Percentiles rank a stretch among this genome's conserved stretches.
Evolutionary conservation across 2,113 vertebrate genomes (phyloP).

Genomic region (Eublepharis macularius): DNA sequence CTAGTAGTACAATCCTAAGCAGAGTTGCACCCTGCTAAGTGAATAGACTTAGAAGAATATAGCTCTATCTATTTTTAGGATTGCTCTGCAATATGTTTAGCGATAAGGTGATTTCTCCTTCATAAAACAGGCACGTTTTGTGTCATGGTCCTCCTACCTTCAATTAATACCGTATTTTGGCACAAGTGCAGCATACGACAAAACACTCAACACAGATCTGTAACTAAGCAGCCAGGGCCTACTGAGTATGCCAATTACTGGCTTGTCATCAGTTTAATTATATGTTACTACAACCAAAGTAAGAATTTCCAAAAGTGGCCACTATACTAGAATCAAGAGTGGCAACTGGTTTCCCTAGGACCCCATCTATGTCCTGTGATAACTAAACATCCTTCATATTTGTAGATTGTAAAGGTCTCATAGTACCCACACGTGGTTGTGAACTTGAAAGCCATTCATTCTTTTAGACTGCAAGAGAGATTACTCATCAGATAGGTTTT

Average conservation of each 20-base stretch:
- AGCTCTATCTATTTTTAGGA: no score
- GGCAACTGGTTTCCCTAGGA: not conserved
- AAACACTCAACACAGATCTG: not conserved
- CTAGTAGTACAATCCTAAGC: no score
- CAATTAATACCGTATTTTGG: not conserved
- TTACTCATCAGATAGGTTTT: not conserved
- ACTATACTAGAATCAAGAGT: not conserved
- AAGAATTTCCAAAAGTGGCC: conserved; percentile 6
- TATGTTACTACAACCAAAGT: not conserved
- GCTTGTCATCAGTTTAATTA: not conserved
- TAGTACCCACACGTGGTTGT: not conserved
- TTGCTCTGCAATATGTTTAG: not conserved
- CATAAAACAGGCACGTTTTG: not conserved
- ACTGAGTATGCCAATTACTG: not conserved
- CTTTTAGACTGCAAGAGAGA: not conserved
- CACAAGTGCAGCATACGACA: not conserved
- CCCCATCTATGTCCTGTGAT: fast-evolving
- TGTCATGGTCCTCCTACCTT: not conserved
- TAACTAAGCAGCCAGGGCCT: not conserved
- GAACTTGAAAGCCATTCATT: conserved; percentile 15
- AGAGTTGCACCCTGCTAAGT: no score
- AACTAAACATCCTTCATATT: not conserved
- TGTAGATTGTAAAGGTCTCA: not conserved
- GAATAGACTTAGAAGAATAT: no score
- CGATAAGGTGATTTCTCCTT: not conserved